phyloP scores from a whole-genome alignment of 2,113 vertebrate genomes.

The Chloroceryle aenea region DNA sequence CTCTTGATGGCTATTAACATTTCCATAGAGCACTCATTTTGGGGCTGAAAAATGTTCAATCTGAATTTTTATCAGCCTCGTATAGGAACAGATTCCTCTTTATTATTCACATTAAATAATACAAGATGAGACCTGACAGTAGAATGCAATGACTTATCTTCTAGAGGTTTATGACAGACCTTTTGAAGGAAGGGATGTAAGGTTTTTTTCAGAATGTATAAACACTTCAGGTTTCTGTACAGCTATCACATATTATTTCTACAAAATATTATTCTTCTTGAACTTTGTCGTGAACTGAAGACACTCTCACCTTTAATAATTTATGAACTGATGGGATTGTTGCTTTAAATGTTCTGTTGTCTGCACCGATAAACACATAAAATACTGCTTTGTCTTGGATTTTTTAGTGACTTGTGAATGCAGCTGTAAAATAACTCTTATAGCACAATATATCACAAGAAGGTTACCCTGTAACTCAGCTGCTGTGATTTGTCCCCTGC shows the following conservation, averaged over 20 bases:
- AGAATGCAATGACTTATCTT: background rate
- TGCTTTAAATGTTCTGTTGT: background rate
- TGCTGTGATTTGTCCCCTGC: background rate
- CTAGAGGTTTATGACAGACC: background rate
- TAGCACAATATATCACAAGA: background rate
- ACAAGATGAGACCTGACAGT: background rate
- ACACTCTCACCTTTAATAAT: background rate
- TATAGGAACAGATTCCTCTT: background rate
- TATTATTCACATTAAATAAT: background rate
- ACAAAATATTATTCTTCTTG: background rate
- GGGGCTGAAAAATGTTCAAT: background rate
- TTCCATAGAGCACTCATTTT: background rate
- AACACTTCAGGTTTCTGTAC: background rate
- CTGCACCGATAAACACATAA: background rate
- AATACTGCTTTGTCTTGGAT: background rate
- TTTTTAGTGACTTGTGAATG: background rate
- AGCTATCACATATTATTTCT: background rate
- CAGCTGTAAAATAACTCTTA: background rate
- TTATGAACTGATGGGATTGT: slow-evolving; percentile 5
- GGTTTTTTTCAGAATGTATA: background rate
- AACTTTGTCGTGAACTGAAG: background rate
- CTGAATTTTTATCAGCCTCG: background rate
- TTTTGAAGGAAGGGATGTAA: background rate
- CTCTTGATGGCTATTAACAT: background rate
- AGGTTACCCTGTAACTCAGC: background rate